Base-by-base conservation (phyloP, 2,888 invertebrate species). In the Gymnosoma rotundatum region DNA sequence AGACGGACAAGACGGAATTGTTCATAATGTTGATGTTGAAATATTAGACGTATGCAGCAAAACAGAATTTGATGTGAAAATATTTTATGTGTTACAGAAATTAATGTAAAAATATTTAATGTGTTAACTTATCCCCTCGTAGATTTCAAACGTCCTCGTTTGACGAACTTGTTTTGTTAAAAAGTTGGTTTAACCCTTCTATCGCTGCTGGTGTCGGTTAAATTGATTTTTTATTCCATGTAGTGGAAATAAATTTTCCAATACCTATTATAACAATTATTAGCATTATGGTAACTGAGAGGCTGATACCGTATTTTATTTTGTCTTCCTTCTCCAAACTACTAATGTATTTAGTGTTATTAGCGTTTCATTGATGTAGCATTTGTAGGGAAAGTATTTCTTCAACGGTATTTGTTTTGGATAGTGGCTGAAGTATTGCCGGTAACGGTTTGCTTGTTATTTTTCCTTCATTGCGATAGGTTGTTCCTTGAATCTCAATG, bases 341-440 rank as follows among this genome's bases (percentile, higher is more conserved):
- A n/a, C n/a, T n/a, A n/a, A n/a, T 80, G 61, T 72, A 18, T 14
- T 83, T 69, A 21, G 83, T 82, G 50, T 80, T 82, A 36, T 78
- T 75, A 4, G n/a, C n/a, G n/a, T n/a, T n/a, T n/a, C n/a, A n/a
- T 61, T 84, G 79, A 20, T 86, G 80, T 67, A 84, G 64, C 70
- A 75, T 60, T 72, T 83, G 67, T 21, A 80, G 48, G 14, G 84
- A 81, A 14, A 83, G 66, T 18, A 81, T 73, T 81, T 86, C n/a
- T n/a, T n/a, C n/a, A n/a, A n/a, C n/a, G n/a, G n/a, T n/a, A n/a
- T n/a, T n/a, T n/a, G n/a, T n/a, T 83, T 52, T 76, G 78, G 52
- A 78, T 60, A 21, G 5, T 74, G 86, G 83, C 60, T 87, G 83
- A 1, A 83, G 20, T 18, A 86, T 66, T 10, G 84, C 64, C 32